Percentiles rank a stretch among this genome's conserved stretches.
These are phyloP conservation scores for Paraescarpia echinospica DNA, from an alignment of 1,140 invertebrate species.

Conservation along the genomic window DNA sequence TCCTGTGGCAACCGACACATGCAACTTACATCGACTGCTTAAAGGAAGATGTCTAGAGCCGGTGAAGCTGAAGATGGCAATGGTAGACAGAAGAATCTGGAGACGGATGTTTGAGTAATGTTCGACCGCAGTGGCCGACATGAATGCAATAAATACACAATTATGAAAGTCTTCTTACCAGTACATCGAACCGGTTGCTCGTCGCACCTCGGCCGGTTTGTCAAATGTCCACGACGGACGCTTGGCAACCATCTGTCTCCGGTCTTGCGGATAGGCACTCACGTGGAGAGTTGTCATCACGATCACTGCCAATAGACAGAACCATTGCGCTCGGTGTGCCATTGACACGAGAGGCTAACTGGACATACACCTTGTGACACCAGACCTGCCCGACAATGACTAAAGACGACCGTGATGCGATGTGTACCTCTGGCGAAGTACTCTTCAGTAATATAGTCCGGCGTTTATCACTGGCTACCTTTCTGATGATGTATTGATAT, in stretches of 20 bases:
- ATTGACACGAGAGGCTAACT: neutral
- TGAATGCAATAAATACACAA: neutral
- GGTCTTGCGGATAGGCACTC: neutral
- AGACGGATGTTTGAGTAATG: too few species aligned
- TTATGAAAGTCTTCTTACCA: neutral
- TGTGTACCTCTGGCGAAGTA: neutral
- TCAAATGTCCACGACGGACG: neutral
- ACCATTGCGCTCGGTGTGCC: neutral
- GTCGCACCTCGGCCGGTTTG: neutral
- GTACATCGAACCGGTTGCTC: neutral
- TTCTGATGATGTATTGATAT: neutral
- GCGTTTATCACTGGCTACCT: neutral
- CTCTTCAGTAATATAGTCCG: neutral
- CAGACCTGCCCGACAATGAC: neutral
- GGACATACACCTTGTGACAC: neutral
- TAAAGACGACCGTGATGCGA: neutral
- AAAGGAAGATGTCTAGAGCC: too few species aligned
- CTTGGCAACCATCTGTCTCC: neutral
- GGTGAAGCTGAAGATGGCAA: too few species aligned
- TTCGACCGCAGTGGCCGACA: too few species aligned
- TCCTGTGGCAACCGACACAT: too few species aligned
- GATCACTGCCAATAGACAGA: neutral
- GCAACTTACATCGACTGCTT: too few species aligned
- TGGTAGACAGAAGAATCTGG: too few species aligned
- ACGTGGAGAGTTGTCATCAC: neutral